Base-by-base conservation (phyloP, 2,888 invertebrate genomes). In the Seira musarum region DNA sequence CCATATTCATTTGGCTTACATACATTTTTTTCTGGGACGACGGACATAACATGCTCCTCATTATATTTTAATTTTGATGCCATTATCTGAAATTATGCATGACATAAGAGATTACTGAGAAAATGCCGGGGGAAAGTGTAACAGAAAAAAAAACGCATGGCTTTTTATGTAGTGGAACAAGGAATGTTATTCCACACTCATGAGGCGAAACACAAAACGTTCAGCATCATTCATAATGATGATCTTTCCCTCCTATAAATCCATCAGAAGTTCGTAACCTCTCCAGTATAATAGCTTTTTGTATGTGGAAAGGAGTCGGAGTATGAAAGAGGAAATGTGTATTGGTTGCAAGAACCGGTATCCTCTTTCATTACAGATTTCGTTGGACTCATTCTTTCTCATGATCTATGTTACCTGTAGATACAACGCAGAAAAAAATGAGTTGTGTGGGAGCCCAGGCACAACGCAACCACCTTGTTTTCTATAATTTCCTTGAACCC, bases 21-120 rank as follows among this genome's bases (percentile, higher is more conserved):
- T 30, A 30, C 8, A 30, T 30, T 30, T 30, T 30, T 30, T 30
- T 30, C 30, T 30, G 30, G 30, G 30, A 30, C 30, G 15, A 49
- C 49, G 49, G 13, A 15, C 49, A 30, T 46, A 53, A 15, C 46
- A 46, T 64, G 61, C 49, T 19, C 57, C 70, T 75, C 75, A 80
- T 80, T 80, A 71, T 70, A 70, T 64, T 80, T 80, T 80, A 80
- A 80, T 80, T 80, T 74, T 74, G 64, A 80, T 74, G 53, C 74
- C 70, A 74, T 80, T 74, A 60, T 74, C 74, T 74, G 60, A 80
- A 70, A 80, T 69, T 80, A 74, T 74, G 70, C 66, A 69, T 74
- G 80, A 70, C 80, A 74, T 25, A 53, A 64, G 73, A 73, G 73
- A 49, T 19, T 19, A 61, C 40, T 8, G 30, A 8, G 67, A 60